Base-by-base conservation (phyloP, 2,888 invertebrate genomes). In the Morinoia aosen region DNA sequence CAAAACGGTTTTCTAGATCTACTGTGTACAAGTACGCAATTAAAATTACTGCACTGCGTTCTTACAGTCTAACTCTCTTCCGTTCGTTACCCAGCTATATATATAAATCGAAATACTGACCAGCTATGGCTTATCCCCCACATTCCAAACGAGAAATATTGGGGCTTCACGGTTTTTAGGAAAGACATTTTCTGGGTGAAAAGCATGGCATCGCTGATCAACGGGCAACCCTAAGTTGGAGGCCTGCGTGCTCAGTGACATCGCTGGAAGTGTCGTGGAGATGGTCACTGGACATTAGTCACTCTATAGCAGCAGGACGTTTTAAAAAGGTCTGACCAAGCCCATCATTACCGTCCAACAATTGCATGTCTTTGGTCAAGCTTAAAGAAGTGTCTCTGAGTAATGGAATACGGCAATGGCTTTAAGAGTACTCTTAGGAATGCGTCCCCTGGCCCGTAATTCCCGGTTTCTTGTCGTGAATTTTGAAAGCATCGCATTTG, bases 231-330 rank as follows among this genome's bases (percentile, higher is more conserved):
- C 57, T 48, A 58, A 93, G 57, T 33, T 57, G 48, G 33, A 57
- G 48, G 56, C 57, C 56, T 25, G 25, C 16, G 8, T 19, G 33
- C n/a, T 56, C 93, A 57, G 93, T 57, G 93, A 93, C 93, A 93
- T 93, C 93, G 25, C 48, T 93, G 93, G 93, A 93, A 93, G 48
- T 33, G 93, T 93, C 93, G 93, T 57, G 48, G 57, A 93, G 93
- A 56, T 57, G 57, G 57, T 57, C 93, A 57, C 93, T 93, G 56
- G 33, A 8, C 93, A 93, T 93, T 93, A 93, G 33, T 93, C 93
- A 93, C 93, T 57, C 40, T 16, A 14, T 10, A 33, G 93, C 93
- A 33, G 57, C 39, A 57, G 93, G 93, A 90, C 90, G 90, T 90
- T 40, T 90, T 90, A 76, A 76, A 76, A 76, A 76, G 90, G 90